These are phyloP conservation scores for Himalopsyche phryganea DNA, from an alignment of 1,140 invertebrate species.

Conservation along the genomic window DNA sequence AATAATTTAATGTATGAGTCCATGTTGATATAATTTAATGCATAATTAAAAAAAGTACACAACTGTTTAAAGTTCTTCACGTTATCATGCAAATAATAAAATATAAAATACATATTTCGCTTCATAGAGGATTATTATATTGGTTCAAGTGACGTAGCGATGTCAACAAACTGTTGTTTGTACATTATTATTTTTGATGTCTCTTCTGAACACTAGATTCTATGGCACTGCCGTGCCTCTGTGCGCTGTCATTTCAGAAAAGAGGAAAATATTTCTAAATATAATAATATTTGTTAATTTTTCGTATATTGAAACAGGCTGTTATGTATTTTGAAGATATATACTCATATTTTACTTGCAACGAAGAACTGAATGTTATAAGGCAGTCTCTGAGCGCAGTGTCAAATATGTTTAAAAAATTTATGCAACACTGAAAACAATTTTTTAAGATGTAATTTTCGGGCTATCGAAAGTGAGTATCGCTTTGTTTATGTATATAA, in stretches of 20 bases:
- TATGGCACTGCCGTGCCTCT: background rate
- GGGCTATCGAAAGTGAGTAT: slow-evolving; percentile 11
- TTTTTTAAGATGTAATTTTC: slow-evolving; percentile 25
- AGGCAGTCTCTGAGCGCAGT: background rate
- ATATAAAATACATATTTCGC: too few relatives aligned
- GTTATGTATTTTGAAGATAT: background rate
- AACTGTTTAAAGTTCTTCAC: too few relatives aligned
- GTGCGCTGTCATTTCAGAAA: slow-evolving; percentile 1
- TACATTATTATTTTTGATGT: too few relatives aligned
- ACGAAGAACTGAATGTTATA: background rate
- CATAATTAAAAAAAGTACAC: too few relatives aligned
- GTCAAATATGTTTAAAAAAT: slow-evolving; percentile 18
- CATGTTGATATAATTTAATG: too few relatives aligned
- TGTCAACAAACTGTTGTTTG: too few relatives aligned
- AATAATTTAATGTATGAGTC: too few relatives aligned
- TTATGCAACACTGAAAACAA: slow-evolving; percentile 14
- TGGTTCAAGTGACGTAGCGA: too few relatives aligned
- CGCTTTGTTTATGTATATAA: too few relatives aligned
- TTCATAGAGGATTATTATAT: too few relatives aligned
- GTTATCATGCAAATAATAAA: too few relatives aligned
- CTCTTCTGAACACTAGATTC: background rate
- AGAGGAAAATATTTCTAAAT: background rate
- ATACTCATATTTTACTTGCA: background rate
- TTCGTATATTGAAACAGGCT: background rate
- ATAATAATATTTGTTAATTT: background rate